Percentiles rank a stretch among this genome's conserved stretches.
These are phyloP conservation scores for Sylvia atricapilla DNA, from an alignment of 2,113 vertebrate species.

Conservation along the genomic window DNA sequence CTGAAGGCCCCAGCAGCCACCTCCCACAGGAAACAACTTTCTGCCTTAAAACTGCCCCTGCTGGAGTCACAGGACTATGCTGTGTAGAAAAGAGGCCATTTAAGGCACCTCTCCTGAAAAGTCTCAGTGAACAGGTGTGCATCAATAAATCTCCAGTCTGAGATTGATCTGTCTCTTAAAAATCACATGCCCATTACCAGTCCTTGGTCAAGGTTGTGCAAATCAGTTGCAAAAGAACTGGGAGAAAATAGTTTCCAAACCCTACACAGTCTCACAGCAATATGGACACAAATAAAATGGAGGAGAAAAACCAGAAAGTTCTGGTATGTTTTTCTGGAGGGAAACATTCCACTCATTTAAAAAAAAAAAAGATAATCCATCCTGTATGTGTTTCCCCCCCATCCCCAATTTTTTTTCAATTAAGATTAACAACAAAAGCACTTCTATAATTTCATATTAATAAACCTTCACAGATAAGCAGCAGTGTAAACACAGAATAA, in stretches of 20 bases:
- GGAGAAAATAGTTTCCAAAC: neutral
- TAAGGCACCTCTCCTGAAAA: neutral
- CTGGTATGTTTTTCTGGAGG: neutral
- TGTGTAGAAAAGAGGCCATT: neutral
- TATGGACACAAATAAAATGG: neutral
- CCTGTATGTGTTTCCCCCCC: fast-evolving
- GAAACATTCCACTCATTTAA: fast-evolving
- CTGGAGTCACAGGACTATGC: neutral
- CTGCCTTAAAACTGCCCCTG: neutral
- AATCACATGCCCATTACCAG: neutral
- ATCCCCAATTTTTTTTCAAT: fast-evolving
- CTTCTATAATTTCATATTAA: neutral
- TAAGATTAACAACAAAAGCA: neutral
- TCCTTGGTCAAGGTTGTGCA: neutral
- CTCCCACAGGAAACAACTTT: neutral
- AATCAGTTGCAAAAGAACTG: neutral
- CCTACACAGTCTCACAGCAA: neutral
- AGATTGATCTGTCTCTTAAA: neutral
- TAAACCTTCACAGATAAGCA: neutral
- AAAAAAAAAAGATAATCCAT: neutral
- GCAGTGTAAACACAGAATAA: neutral
- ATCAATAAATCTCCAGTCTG: neutral
- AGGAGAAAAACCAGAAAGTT: neutral
- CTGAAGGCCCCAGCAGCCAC: neutral
- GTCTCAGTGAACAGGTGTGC: neutral